phyloP scores from a whole-genome alignment of 1,140 invertebrate species.

The Onthophagus taurus region DNA sequence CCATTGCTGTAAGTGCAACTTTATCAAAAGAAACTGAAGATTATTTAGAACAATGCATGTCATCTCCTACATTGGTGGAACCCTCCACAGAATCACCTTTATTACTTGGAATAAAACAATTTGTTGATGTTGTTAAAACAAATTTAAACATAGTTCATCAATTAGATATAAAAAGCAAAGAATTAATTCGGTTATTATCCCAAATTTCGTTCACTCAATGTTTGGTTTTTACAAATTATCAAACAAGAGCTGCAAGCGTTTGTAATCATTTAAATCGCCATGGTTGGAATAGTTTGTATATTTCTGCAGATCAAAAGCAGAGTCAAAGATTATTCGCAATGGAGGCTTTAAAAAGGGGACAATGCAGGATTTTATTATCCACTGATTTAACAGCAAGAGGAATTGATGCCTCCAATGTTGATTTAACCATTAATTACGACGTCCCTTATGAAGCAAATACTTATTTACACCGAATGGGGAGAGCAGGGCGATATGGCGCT shows the following conservation, averaged over 20 bases:
- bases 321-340: conserved; percentile 64
- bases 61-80: conserved; percentile 62
- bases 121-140: conserved; percentile 47
- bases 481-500: conserved; percentile 84
- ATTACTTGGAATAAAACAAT: conserved; percentile 70
- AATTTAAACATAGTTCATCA: conserved; percentile 53
- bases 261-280: conserved; percentile 55
- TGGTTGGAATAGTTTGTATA: conserved; percentile 62
- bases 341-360: conserved; percentile 64
- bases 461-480: conserved; percentile 92
- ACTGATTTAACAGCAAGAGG: conserved; percentile 83
- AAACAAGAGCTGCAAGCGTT: conserved; percentile 63
- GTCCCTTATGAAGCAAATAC: conserved; percentile 71
- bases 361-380: conserved; percentile 78
- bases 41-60: conserved; percentile 70
- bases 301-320: conserved; percentile 71
- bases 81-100: conserved; percentile 52
- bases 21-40: conserved; percentile 67
- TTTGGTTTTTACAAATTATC: conserved; percentile 83
- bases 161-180: conserved; percentile 59
- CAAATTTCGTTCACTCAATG: conserved; percentile 76
- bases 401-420: conserved; percentile 86
- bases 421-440: conserved; percentile 91
- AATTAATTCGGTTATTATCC: conserved; percentile 60
- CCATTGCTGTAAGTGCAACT: conserved; percentile 90